Percentiles rank a stretch among this genome's conserved stretches.
Evolutionary conservation across 2,113 vertebrate genomes (phyloP).

Genomic region (Caracal caracal): DNA sequence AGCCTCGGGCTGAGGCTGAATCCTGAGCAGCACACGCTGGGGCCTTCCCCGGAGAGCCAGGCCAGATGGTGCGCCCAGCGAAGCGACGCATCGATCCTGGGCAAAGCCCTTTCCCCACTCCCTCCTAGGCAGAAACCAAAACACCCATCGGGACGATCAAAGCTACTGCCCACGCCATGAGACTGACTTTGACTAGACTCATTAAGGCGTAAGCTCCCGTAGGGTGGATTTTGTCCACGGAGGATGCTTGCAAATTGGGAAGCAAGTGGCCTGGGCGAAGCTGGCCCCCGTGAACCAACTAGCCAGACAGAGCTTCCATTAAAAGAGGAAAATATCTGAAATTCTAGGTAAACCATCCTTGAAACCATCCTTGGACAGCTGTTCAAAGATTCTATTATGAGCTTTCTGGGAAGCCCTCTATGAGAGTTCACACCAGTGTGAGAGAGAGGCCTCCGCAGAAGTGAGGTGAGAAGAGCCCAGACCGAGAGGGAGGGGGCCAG

Average conservation of each 20-base stretch:
- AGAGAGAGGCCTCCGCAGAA: neutral
- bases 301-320: constrained; percentile 68
- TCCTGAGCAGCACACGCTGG: neutral
- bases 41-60: neutral
- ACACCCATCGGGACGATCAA: neutral
- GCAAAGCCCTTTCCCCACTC: neutral
- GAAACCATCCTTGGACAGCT: constrained; percentile 42
- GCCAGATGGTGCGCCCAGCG: accelerated
- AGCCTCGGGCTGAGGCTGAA: neutral
- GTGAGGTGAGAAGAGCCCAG: neutral
- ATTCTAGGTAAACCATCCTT: constrained; percentile 38
- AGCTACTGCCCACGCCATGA: constrained; percentile 30
- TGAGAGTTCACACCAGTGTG: neutral
- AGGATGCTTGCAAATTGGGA: constrained; percentile 63
- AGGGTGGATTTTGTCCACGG: constrained; percentile 23
- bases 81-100: neutral
- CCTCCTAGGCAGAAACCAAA: neutral
- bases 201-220: constrained; percentile 29
- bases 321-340: constrained; percentile 62
- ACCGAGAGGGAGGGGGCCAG: neutral
- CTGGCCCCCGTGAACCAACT: constrained; percentile 62
- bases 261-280: constrained; percentile 61
- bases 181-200: constrained; percentile 29
- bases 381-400: constrained; percentile 64
- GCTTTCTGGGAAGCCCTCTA: neutral